phyloP scores from a whole-genome alignment of 2,113 vertebrate species.

The Barbus barbus region DNA sequence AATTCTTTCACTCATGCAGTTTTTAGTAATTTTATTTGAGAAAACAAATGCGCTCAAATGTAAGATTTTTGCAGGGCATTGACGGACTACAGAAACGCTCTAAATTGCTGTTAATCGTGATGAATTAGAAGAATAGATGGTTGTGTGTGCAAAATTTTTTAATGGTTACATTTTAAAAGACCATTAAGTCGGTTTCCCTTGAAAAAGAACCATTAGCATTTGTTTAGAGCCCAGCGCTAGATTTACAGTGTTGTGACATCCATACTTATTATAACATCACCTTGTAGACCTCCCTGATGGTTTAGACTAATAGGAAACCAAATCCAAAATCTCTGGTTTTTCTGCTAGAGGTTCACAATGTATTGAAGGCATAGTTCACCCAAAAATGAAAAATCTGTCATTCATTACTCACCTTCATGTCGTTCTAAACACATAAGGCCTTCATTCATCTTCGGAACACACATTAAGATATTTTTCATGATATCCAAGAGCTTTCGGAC shows the following conservation, averaged over 20 bases:
- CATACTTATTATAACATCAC: background rate
- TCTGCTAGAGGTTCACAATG: too few species aligned
- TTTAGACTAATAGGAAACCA: background rate
- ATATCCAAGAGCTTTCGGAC: too few species aligned
- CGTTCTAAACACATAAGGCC: too few species aligned
- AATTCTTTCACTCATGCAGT: constrained; percentile 19
- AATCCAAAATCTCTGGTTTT: too few species aligned
- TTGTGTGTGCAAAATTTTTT: background rate
- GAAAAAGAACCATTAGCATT: constrained; percentile 3
- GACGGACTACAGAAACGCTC: background rate
- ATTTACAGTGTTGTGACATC: background rate
- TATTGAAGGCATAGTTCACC: too few species aligned
- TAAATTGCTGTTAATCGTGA: background rate
- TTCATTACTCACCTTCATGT: too few species aligned
- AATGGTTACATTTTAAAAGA: background rate
- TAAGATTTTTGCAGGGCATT: background rate
- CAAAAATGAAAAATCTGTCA: too few species aligned
- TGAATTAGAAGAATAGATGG: background rate
- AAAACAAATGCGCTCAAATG: constrained; percentile 22
- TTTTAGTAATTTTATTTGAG: background rate
- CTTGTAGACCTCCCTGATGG: too few species aligned
- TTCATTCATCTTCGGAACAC: too few species aligned
- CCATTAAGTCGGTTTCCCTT: background rate
- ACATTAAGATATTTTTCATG: too few species aligned
- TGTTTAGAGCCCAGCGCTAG: background rate